Evolutionary conservation across 2,113 vertebrate species (phyloP).

Genomic region (Myrmophylax atrothorax): DNA sequence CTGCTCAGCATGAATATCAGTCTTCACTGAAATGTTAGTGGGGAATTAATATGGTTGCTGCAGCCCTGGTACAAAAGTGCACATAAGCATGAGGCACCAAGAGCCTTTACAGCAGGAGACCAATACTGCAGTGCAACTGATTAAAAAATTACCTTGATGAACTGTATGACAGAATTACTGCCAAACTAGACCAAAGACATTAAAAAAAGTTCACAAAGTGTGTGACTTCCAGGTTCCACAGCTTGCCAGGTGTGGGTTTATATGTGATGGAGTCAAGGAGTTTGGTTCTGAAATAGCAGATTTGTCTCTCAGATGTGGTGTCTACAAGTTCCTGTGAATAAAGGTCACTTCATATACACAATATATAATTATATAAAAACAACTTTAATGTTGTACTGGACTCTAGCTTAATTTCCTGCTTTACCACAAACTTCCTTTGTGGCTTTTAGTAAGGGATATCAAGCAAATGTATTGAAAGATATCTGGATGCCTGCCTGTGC

Average conservation of each 20-base stretch:
- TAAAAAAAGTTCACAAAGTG: neutral
- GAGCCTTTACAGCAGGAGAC: neutral
- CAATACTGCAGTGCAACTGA: neutral
- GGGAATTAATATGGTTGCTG: neutral
- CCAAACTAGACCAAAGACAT: neutral
- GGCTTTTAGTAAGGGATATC: neutral
- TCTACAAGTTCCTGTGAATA: neutral
- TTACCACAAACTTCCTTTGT: neutral
- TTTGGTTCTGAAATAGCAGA: neutral
- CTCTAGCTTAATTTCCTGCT: neutral
- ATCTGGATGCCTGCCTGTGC: neutral
- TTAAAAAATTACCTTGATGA: neutral
- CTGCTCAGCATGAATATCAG: neutral
- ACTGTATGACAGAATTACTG: neutral
- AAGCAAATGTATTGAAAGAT: neutral
- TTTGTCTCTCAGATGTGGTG: neutral
- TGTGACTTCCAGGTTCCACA: neutral
- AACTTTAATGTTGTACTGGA: neutral
- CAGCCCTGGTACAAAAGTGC: neutral
- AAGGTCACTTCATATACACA: neutral
- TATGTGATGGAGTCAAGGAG: neutral
- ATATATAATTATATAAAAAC: neutral
- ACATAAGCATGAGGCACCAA: neutral
- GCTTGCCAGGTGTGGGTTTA: accelerated
- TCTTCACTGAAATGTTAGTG: neutral